phyloP scores from a whole-genome alignment of 2,888 invertebrate species.

The Chorisops tibialis region DNA sequence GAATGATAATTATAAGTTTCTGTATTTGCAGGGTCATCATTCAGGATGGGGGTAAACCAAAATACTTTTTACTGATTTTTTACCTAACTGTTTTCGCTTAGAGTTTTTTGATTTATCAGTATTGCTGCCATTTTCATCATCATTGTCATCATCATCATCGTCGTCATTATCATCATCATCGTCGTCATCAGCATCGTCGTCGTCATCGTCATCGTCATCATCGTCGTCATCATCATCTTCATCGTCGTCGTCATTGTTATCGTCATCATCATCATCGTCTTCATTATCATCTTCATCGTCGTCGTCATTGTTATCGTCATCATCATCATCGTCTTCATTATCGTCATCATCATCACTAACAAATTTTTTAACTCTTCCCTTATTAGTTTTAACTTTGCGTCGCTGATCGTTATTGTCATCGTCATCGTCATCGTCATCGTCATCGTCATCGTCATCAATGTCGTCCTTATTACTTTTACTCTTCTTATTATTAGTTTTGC shows the following conservation, averaged over 20 bases:
- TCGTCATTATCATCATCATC: constrained; percentile 51
- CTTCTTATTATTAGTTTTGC: constrained; percentile 49
- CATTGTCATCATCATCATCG: constrained; percentile 42
- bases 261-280: constrained; percentile 51
- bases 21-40: not conserved
- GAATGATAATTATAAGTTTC: not conserved
- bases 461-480: constrained; percentile 52
- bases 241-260: constrained; percentile 47
- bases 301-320: constrained; percentile 46
- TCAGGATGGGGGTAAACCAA: not conserved
- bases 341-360: constrained; percentile 52
- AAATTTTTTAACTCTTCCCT: constrained; percentile 42
- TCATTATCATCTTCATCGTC: constrained; percentile 50
- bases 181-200: constrained; percentile 50
- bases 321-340: constrained; percentile 50
- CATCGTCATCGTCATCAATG: constrained; percentile 41
- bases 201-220: constrained; percentile 48
- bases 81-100: constrained; percentile 24
- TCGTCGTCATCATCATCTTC: constrained; percentile 49
- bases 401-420: constrained; percentile 46
- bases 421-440: constrained; percentile 41
- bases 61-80: constrained; percentile 7
- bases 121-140: constrained; percentile 35
- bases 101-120: constrained; percentile 7
- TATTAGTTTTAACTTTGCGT: constrained; percentile 28